These are phyloP conservation scores for Drosophila athabasca DNA, from an alignment of 1,140 invertebrate species.

Conservation along the genomic window DNA sequence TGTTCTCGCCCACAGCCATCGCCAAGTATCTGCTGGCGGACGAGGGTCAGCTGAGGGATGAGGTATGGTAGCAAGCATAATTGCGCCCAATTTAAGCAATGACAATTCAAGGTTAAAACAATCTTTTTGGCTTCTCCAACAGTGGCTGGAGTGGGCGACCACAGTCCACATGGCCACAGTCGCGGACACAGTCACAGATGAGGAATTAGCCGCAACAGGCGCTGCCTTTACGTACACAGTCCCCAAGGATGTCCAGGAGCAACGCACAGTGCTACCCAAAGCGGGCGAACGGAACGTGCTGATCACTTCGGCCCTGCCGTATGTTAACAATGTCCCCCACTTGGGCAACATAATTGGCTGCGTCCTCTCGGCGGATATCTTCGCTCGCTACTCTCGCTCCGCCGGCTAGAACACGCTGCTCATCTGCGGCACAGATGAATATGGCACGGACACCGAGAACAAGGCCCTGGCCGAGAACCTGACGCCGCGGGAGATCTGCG, in stretches of 20 bases:
- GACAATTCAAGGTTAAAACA: conserved; percentile 67
- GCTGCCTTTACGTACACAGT: conserved; percentile 85
- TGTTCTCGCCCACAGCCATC: conserved; percentile 86
- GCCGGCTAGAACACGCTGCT: conserved; percentile 96
- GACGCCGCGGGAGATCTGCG: conserved; percentile 97
- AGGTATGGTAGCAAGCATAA: conserved; percentile 54
- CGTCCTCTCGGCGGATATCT: conserved; percentile 98
- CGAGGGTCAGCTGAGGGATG: conserved; percentile 63
- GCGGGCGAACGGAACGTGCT: conserved; percentile 93
- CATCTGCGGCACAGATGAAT: conserved; percentile 99
- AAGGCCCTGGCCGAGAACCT: conserved; percentile 97
- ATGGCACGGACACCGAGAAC: conserved; percentile 99
- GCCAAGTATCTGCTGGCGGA: conserved; percentile 85
- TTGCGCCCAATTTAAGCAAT: not conserved
- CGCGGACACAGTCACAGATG: conserved; percentile 84
- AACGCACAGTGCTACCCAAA: conserved; percentile 87
- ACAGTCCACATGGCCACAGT: conserved; percentile 84
- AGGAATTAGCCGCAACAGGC: conserved; percentile 86
- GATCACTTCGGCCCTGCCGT: conserved; percentile 98
- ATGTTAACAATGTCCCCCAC: conserved; percentile 99
- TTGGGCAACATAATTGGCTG: conserved; percentile 99
- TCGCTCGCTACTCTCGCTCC: conserved; percentile 95
- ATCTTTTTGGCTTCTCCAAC: conserved; percentile 47
- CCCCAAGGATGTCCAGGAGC: conserved; percentile 38
- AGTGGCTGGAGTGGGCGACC: conserved; percentile 91